Base-by-base conservation (phyloP, 2,888 invertebrate species). In the Morpho helenor region DNA sequence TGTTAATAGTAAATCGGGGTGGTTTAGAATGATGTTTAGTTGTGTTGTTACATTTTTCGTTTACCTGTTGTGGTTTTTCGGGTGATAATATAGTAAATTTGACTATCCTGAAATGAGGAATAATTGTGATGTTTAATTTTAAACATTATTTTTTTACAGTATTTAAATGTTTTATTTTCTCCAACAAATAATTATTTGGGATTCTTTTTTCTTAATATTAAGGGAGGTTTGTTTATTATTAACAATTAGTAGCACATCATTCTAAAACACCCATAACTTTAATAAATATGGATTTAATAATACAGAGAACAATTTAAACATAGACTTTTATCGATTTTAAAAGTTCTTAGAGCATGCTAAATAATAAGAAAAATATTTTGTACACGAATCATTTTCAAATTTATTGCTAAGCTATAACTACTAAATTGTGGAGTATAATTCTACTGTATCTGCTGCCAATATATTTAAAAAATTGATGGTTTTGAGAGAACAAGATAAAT, bases 61-160 rank as follows among this genome's bases (percentile, higher is more conserved):
- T 63, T 66, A 60, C 63, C 60, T 67, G 61, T 47, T 45, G 52
- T 40, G 47, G 16, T 57, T 53, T 58, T 53, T 60, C 54, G 52
- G 63, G 55, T 54, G 64, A 60, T 45, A 64, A 51, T 52, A 64
- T 60, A 55, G 62, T 64, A 61, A 61, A 59, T 64, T 63, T 68
- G 52, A 66, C 56, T 61, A 67, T 63, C 64, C 67, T 65, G 66
- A 59, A 66, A 63, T 49, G 48, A 61, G 44, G 52, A 53, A 62
- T 46, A 52, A 60, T 56, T 45, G 39, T 8, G 43, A 46, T 53
- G 46, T 50, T 49, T 50, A 56, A 7, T 42, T 31, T 45, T 9
- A 16, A 31, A 31, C 3, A 31, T 5, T 31, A 31, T 31, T 31
- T 31, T n/a, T 31, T 31, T 5, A 31, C 31, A 31, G 31, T 5